Percentiles rank a stretch among this genome's conserved stretches.
These are phyloP conservation scores for Manacus vitellinus DNA, from an alignment of 2,113 vertebrate genomes.

Conservation along the genomic window DNA sequence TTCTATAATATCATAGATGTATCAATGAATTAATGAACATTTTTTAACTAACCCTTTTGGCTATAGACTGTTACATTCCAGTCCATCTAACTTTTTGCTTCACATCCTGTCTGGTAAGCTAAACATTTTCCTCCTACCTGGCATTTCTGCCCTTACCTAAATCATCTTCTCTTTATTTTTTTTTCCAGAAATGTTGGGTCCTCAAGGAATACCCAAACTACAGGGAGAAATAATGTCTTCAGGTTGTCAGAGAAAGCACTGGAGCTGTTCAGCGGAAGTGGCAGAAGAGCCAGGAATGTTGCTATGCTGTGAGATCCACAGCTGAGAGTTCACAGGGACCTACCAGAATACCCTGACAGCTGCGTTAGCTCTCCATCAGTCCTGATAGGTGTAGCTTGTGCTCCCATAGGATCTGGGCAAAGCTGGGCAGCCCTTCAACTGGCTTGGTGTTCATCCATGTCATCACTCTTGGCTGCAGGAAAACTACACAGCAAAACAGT, in stretches of 20 bases:
- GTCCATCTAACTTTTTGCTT: neutral
- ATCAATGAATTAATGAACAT: neutral
- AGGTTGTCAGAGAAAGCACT: neutral
- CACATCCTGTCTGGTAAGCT: neutral
- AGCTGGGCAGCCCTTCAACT: neutral
- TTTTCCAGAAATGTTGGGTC: neutral
- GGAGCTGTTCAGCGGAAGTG: neutral
- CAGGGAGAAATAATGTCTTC: neutral
- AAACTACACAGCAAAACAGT: neutral
- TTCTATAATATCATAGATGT: neutral
- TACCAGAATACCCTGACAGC: rapidly evolving
- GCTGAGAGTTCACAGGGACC: rapidly evolving
- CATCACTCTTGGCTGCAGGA: neutral
- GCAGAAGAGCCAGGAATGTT: neutral
- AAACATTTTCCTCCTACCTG: neutral
- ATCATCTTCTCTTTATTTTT: neutral
- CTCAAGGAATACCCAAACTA: neutral
- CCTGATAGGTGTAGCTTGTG: neutral
- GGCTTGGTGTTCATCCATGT: rapidly evolving
- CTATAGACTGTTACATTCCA: neutral
- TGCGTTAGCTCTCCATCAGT: neutral
- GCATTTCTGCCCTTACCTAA: neutral
- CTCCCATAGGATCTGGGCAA: neutral
- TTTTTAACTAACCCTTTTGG: neutral
- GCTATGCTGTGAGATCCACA: neutral